Evolutionary conservation across 1,140 invertebrate genomes (phyloP), one percentile per base, ranked within the genome.

Genomic region (Drosophila biarmipes): DNA sequence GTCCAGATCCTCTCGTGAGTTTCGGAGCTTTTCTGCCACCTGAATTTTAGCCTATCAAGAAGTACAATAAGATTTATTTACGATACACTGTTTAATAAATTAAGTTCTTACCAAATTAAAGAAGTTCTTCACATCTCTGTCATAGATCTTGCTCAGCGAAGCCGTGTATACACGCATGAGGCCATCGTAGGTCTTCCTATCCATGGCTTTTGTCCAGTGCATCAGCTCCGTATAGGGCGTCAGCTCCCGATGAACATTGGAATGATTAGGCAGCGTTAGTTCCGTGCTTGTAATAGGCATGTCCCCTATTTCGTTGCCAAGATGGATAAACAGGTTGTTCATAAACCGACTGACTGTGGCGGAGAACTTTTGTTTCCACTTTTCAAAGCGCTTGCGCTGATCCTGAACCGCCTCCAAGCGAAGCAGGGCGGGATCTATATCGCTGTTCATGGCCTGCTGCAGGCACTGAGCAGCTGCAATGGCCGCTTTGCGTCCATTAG

Each of bases 241-340:
- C 34, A 99, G 93, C 90, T 98, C 96, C 46, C 94, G 93, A 92
- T 99, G 98, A 80, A 98, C 95, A 42, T 93, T 93, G 72, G 94
- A 94, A 91, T 98, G 96, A 59, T 95, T 95, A 2, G 96, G 96
- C 61, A 98, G 92, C 19, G 94, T 94, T 48, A 97, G 92, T n/a
- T 95, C 95, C 8, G 93, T 92, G 52, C 73, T 89, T 35, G 87
- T 84, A 17, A 81, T 6, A 6, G 85, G 79, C 27, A 74, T 86
- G 58, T 93, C 93, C 0, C 92, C 92, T 80, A 93, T 93, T 64
- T 93, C 92, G 66, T 94, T 93, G 80, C 96, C 96, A 92, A 98
- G 95, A 93, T 98, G 97, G 90, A 98, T 97, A 71, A 99, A 98
- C 38, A 98, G 93, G 93, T 98, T 98, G 90, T 98, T 98, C 14